Conservation (phyloP, 2,888 invertebrate genomes). For the Sinelater perroti region DNA sequence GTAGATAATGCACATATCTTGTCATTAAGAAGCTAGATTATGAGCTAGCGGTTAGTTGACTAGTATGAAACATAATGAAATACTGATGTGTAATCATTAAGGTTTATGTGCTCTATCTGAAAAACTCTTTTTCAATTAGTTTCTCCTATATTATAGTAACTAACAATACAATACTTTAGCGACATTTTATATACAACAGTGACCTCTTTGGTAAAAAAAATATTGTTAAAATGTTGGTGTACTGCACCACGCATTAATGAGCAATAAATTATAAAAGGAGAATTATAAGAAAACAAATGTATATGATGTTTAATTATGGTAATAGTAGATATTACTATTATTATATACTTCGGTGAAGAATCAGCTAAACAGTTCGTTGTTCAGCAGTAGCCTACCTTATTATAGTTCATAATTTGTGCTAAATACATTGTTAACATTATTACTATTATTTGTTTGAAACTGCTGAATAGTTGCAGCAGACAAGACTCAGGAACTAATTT, state of each 20-base stretch:
- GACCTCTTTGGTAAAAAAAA: conserved; percentile 58
- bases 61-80: conserved; percentile 47
- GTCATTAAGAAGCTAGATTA: conserved; percentile 42
- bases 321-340: conserved; percentile 30
- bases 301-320: conserved; percentile 26
- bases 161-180: conserved; percentile 54
- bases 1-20: conserved; percentile 39
- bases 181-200: conserved; percentile 57
- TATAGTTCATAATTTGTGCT: conserved; percentile 58
- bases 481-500: conserved; percentile 57
- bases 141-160: conserved; percentile 47
- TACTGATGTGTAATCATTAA: conserved; percentile 56
- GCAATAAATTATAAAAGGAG: conserved; percentile 55
- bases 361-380: conserved; percentile 50
- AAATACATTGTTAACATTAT: conserved; percentile 52
- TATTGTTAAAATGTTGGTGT: conserved; percentile 51
- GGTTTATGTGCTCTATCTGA: conserved; percentile 55
- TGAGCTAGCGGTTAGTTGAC: conserved; percentile 42
- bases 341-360: conserved; percentile 32
- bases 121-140: conserved; percentile 50
- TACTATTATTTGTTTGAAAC: conserved; percentile 42
- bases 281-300: conserved; percentile 32
- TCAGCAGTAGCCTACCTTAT: conserved; percentile 50
- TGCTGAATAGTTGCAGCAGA: conserved; percentile 43
- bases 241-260: conserved; percentile 53